A percentile compares a stretch with the other conserved stretches of the same genome.
These are phyloP conservation scores for Thymelicus sylvestris DNA, from an alignment of 2,888 invertebrate genomes.

Conservation along the genomic window DNA sequence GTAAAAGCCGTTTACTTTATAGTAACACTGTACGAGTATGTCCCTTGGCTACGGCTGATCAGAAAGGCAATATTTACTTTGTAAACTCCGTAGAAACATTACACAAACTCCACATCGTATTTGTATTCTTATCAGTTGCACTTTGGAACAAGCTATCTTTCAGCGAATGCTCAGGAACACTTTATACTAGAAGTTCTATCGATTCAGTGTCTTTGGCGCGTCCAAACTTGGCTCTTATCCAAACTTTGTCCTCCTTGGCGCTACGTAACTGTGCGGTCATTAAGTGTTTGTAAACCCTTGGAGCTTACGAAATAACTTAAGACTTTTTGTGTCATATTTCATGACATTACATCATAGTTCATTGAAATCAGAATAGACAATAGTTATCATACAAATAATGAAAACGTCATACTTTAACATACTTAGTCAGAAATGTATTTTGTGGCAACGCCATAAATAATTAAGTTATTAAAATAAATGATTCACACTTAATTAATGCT, in stretches of 20 bases:
- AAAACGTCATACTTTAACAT: too few species aligned
- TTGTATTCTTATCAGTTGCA: background rate
- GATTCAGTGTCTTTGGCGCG: slow-evolving; percentile 27
- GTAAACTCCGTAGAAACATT: too few species aligned
- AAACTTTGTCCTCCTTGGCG: slow-evolving; percentile 17
- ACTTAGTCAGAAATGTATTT: too few species aligned
- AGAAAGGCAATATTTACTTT: too few species aligned
- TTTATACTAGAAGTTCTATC: slow-evolving; percentile 21
- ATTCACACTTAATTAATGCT: too few species aligned
- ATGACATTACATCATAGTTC: background rate
- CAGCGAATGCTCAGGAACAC: slow-evolving; percentile 9
- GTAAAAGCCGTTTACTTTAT: too few species aligned
- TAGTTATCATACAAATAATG: background rate
- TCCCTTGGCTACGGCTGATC: too few species aligned
- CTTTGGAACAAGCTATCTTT: slow-evolving; percentile 4
- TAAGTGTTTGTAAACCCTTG: slow-evolving; percentile 11
- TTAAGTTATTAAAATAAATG: too few species aligned
- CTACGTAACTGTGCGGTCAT: slow-evolving; percentile 11
- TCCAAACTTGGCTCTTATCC: slow-evolving; percentile 31
- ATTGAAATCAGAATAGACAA: background rate
- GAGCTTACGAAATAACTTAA: slow-evolving; percentile 3
- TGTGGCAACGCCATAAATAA: too few species aligned
- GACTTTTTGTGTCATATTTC: too few species aligned
- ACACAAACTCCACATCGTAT: background rate
- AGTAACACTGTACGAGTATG: too few species aligned